These are phyloP conservation scores for Drosophila testacea DNA, from an alignment of 2,888 invertebrate species.

Conservation along the genomic window DNA sequence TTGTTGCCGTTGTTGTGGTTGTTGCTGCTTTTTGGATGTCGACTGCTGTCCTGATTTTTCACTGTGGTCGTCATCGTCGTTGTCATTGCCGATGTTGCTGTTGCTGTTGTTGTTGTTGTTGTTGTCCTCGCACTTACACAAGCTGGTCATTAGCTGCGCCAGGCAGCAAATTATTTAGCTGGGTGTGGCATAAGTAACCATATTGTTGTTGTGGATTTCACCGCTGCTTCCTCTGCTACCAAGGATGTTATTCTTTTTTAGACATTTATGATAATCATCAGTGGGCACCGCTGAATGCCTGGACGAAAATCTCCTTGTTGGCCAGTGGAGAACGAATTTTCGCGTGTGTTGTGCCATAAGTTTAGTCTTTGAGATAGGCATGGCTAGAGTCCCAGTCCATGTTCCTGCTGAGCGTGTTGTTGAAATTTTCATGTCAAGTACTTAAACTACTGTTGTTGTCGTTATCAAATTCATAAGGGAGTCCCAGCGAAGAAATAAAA, in stretches of 20 bases:
- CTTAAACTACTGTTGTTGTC: slow-evolving; percentile 58
- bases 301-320: slow-evolving; percentile 28
- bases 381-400: slow-evolving; percentile 2
- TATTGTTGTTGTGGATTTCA: slow-evolving; percentile 62
- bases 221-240: slow-evolving; percentile 1
- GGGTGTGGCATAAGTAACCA: slow-evolving; percentile 61
- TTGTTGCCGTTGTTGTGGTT: slow-evolving; percentile 26
- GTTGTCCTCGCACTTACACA: slow-evolving; percentile 74
- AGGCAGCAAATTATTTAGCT: slow-evolving; percentile 72
- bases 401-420: slow-evolving; percentile 38
- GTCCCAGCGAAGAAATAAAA: slow-evolving; percentile 19
- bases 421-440: slow-evolving; percentile 69
- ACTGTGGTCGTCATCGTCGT: slow-evolving; percentile 36
- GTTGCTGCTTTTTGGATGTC: slow-evolving; percentile 37
- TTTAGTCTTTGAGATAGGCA: slow-evolving; percentile 51
- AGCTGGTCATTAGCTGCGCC: slow-evolving; percentile 76
- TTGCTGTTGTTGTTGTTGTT: slow-evolving; percentile 23
- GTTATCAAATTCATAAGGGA: slow-evolving; percentile 59
- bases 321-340: slow-evolving; percentile 54
- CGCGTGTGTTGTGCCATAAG: slow-evolving; percentile 65
- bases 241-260: slow-evolving; percentile 46
- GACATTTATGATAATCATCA: slow-evolving; percentile 77
- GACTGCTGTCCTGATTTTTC: slow-evolving; percentile 72
- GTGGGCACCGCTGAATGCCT: slow-evolving; percentile 46
- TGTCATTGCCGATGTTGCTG: slow-evolving; percentile 11